These are phyloP conservation scores for Macrotus californicus DNA, from an alignment of 2,113 vertebrate genomes.

Conservation along the genomic window DNA sequence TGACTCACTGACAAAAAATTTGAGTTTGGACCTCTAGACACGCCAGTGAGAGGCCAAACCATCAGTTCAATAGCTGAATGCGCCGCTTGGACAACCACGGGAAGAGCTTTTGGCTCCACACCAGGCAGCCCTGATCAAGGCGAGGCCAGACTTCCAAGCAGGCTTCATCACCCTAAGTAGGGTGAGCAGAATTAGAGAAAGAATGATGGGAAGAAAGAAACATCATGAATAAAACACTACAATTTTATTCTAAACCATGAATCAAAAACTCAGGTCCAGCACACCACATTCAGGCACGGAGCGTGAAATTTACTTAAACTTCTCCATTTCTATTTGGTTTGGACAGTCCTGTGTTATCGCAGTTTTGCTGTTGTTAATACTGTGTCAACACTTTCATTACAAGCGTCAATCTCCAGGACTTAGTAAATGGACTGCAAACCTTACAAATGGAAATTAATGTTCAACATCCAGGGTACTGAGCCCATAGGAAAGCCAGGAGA, in stretches of 20 bases:
- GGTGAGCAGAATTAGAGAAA: background rate
- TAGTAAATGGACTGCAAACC: conserved; percentile 32
- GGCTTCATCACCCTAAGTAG: background rate
- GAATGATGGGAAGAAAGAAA: background rate
- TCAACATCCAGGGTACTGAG: background rate
- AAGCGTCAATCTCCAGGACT: conserved; percentile 26
- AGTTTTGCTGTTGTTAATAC: conserved; percentile 58
- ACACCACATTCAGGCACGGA: conserved; percentile 40
- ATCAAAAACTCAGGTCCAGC: conserved; percentile 45
- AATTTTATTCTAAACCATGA: conserved; percentile 56
- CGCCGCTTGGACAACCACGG: background rate
- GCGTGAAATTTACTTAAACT: conserved; percentile 55
- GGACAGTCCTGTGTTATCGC: conserved; percentile 37
- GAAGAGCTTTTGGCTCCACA: background rate
- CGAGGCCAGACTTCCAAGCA: background rate
- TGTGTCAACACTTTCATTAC: conserved; percentile 22
- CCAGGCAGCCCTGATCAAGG: background rate
- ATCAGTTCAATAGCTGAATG: background rate
- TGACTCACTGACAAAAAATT: conserved; percentile 27
- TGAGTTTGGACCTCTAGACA: background rate
- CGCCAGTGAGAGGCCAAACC: background rate
- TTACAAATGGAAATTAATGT: conserved; percentile 10
- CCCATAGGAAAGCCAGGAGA: background rate
- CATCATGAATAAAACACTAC: conserved; percentile 43
- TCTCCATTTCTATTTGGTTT: conserved; percentile 65